These are phyloP conservation scores for Melipona bicolor DNA, from an alignment of 2,888 invertebrate species.

Conservation along the genomic window DNA sequence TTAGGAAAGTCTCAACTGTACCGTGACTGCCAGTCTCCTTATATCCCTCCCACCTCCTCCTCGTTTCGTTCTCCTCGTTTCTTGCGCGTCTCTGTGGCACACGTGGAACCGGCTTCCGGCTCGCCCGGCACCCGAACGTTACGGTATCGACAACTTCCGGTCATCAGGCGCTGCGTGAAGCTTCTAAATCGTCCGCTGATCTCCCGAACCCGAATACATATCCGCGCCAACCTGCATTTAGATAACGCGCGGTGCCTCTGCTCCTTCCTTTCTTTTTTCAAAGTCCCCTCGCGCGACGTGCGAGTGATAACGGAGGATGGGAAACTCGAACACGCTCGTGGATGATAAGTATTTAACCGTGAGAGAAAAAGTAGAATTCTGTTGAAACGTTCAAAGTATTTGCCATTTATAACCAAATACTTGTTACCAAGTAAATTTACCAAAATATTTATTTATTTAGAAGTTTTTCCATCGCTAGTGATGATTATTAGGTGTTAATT, in stretches of 20 bases:
- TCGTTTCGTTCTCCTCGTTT: slow-evolving; percentile 5
- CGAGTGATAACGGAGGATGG: slow-evolving; percentile 23
- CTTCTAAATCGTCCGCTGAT: slow-evolving; percentile 43
- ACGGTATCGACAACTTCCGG: slow-evolving; percentile 80
- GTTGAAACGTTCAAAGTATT: too few relatives aligned
- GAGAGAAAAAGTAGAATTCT: too few relatives aligned
- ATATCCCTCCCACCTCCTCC: slow-evolving; percentile 31
- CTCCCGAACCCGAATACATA: slow-evolving; percentile 52
- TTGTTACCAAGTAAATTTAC: too few relatives aligned
- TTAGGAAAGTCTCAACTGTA: slow-evolving; percentile 70
- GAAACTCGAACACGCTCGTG: slow-evolving; percentile 2
- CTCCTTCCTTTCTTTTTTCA: not conserved
- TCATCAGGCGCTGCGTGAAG: slow-evolving; percentile 56
- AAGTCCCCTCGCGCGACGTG: not conserved
- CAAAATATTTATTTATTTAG: too few relatives aligned
- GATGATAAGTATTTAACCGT: not conserved
- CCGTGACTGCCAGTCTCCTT: slow-evolving; percentile 45
- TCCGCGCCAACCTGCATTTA: slow-evolving; percentile 34
- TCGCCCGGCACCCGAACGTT: slow-evolving; percentile 75
- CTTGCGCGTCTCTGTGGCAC: slow-evolving; percentile 63
- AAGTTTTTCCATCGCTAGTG: too few relatives aligned
- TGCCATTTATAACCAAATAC: too few relatives aligned
- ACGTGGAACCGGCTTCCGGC: slow-evolving; percentile 78
- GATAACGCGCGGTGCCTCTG: slow-evolving; percentile 24
- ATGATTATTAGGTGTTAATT: too few relatives aligned